Percentiles rank a stretch among this genome's conserved stretches.
These are phyloP conservation scores for Leptodactylus fuscus DNA, from an alignment of 2,113 vertebrate species.

Conservation along the genomic window DNA sequence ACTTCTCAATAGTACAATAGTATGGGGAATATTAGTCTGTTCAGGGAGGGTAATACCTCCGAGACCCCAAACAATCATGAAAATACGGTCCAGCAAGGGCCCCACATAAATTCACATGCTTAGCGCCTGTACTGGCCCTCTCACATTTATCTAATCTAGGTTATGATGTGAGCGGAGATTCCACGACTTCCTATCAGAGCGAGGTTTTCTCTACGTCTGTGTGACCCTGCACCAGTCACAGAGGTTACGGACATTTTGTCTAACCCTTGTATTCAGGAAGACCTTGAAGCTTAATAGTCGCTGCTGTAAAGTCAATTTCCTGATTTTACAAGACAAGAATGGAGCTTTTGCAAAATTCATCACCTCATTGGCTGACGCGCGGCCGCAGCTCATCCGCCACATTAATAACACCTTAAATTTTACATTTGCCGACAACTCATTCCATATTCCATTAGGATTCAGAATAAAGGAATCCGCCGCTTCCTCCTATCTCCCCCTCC, in stretches of 20 bases:
- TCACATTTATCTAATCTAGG: too few relatives aligned
- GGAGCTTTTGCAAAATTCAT: slow-evolving; percentile 33
- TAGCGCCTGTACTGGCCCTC: too few relatives aligned
- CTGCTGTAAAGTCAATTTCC: neutral
- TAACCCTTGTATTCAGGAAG: neutral
- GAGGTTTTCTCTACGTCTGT: too few relatives aligned
- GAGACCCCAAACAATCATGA: too few relatives aligned
- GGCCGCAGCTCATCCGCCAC: neutral
- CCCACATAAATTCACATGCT: too few relatives aligned
- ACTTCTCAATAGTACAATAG: too few relatives aligned
- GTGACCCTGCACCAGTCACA: too few relatives aligned
- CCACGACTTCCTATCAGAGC: too few relatives aligned
- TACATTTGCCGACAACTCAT: slow-evolving; percentile 13
- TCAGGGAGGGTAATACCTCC: too few relatives aligned
- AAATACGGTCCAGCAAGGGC: too few relatives aligned
- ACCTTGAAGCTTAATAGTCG: neutral
- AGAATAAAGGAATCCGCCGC: neutral
- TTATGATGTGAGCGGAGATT: too few relatives aligned
- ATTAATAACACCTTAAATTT: slow-evolving; percentile 42
- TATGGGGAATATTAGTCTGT: too few relatives aligned
- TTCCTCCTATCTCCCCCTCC: neutral
- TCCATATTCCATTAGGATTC: slow-evolving; percentile 29
- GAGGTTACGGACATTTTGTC: neutral
- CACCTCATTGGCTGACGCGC: neutral
- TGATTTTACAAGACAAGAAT: neutral